phyloP scores from a whole-genome alignment of 2,113 vertebrate species.

The Corydoras sp. region DNA sequence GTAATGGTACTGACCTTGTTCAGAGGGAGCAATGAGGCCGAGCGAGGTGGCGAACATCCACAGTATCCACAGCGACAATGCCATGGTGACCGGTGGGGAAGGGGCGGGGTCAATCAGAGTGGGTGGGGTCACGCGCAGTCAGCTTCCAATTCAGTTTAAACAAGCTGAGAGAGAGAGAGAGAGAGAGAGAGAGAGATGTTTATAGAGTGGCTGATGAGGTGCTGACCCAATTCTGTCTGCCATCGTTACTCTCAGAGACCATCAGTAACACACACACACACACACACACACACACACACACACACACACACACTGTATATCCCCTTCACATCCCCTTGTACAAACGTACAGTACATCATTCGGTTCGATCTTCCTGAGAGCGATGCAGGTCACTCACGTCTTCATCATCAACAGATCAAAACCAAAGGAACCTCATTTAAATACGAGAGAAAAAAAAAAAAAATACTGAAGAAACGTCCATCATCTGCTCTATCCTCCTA shows the following conservation, averaged over 20 bases:
- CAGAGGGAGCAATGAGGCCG: conserved; percentile 55
- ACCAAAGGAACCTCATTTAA: too few relatives aligned
- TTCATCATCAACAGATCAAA: too few relatives aligned
- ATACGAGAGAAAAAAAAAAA: too few relatives aligned
- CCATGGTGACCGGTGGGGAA: conserved; percentile 58
- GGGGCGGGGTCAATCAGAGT: conserved; percentile 32
- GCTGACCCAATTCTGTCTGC: conserved; percentile 38
- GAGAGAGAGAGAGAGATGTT: conserved; percentile 45
- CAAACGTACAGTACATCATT: too few relatives aligned
- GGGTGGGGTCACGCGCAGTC: conserved; percentile 14
- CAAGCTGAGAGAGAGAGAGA: conserved; percentile 55
- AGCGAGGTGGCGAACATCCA: conserved; percentile 56
- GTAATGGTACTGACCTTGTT: conserved; percentile 57
- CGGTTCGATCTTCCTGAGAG: too few relatives aligned
- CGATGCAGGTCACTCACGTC: too few relatives aligned
- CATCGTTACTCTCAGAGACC: conserved; percentile 15
- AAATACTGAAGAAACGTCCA: too few relatives aligned
- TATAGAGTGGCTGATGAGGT: conserved; percentile 15
- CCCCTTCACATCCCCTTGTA: too few relatives aligned
- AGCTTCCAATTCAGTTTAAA: conserved; percentile 49
- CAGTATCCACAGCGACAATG: conserved; percentile 60
- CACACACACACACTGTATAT: background rate
- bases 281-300: conserved; percentile 23
- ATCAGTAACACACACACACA: conserved; percentile 30
- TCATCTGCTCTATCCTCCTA: too few relatives aligned